Conservation (phyloP, 2,888 invertebrate genomes). For the Aporophyla lueneburgensis region DNA sequence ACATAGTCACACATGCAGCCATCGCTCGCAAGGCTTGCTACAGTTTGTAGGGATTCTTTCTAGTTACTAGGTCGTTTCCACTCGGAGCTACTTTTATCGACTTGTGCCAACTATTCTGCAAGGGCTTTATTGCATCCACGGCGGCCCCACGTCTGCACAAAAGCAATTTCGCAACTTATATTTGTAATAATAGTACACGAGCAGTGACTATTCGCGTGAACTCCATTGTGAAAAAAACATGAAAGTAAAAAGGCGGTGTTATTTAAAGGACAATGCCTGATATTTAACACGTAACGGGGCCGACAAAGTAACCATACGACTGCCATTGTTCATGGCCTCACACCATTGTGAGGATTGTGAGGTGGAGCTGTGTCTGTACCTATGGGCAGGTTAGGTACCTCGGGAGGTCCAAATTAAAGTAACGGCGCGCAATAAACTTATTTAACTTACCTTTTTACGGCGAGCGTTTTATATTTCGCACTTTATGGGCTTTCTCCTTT, state of each 20-base stretch:
- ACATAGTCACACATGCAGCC: not conserved
- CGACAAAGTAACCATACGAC: conserved; percentile 40
- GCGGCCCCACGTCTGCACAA: conserved; percentile 19
- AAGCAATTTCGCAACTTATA: conserved; percentile 31
- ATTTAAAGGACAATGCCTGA: conserved; percentile 61
- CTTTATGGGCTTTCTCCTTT: conserved; percentile 73
- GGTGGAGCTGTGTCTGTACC: conserved; percentile 11
- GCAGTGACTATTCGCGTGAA: conserved; percentile 23
- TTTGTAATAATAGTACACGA: conserved; percentile 18
- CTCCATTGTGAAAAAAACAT: conserved; percentile 33
- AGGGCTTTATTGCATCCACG: conserved; percentile 33
- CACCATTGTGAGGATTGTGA: conserved; percentile 27
- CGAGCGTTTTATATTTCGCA: conserved; percentile 71
- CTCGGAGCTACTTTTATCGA: conserved; percentile 31
- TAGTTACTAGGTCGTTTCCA: conserved; percentile 30
- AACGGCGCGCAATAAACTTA: conserved; percentile 72
- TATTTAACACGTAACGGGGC: conserved; percentile 57
- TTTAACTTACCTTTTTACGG: conserved; percentile 70
- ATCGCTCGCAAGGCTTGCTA: conserved; percentile 12
- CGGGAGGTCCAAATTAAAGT: conserved; percentile 68
- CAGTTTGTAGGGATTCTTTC: conserved; percentile 39
- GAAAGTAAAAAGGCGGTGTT: conserved; percentile 40
- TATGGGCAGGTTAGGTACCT: conserved; percentile 14
- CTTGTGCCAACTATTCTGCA: conserved; percentile 20
- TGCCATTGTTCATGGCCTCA: conserved; percentile 37